Conservation (phyloP, 1,140 invertebrate genomes). For the Drosophila ananassae region DNA sequence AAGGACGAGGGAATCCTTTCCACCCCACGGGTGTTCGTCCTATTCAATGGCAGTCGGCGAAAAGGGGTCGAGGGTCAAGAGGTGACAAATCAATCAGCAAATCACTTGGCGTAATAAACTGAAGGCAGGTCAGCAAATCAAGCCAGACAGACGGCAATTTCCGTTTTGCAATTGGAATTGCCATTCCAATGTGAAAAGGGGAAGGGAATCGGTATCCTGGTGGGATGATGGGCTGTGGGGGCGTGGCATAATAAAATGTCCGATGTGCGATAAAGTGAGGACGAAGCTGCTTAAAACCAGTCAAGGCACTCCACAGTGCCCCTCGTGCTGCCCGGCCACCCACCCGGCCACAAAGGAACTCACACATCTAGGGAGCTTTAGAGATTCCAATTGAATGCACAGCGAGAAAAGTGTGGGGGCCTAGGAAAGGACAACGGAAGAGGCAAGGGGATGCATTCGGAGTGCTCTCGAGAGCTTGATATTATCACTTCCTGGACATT, state of each 20-base stretch:
- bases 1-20: neutral
- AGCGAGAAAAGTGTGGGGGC: slow-evolving; percentile 34
- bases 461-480: slow-evolving; percentile 63
- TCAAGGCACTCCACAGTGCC: slow-evolving; percentile 15
- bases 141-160: slow-evolving; percentile 76
- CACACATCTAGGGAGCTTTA: slow-evolving; percentile 44
- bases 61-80: slow-evolving; percentile 39
- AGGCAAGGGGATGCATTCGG: slow-evolving; percentile 29
- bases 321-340: neutral
- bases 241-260: slow-evolving; percentile 71
- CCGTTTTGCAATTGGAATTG: slow-evolving; percentile 68
- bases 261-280: slow-evolving; percentile 66
- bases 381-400: slow-evolving; percentile 75
- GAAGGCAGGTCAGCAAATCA: slow-evolving; percentile 57
- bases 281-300: slow-evolving; percentile 54
- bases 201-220: neutral
- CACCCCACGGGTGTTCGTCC: neutral
- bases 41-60: slow-evolving; percentile 3
- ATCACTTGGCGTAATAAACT: slow-evolving; percentile 76
- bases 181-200: slow-evolving; percentile 4
- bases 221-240: slow-evolving; percentile 2
- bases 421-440: neutral
- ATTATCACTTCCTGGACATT: slow-evolving; percentile 81
- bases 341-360: neutral
- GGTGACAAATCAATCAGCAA: slow-evolving; percentile 75